phyloP scores from a whole-genome alignment of 2,888 invertebrate genomes.

The Apotomis betuletana region DNA sequence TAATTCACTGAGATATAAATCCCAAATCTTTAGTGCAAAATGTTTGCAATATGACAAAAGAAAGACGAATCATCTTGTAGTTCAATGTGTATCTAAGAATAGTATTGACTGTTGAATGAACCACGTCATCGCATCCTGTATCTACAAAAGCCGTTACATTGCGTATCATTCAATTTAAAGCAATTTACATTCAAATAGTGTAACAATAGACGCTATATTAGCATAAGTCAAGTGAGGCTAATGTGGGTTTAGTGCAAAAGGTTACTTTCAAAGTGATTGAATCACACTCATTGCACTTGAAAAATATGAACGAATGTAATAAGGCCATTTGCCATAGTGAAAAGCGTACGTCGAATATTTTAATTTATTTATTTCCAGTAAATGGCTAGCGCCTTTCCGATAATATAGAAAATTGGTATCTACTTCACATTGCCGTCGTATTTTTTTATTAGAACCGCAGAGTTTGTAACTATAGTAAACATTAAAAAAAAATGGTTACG shows the following conservation, averaged over 20 bases:
- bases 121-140: not conserved
- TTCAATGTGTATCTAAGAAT: too few relatives aligned
- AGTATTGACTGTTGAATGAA: not conserved
- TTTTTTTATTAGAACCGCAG: too few relatives aligned
- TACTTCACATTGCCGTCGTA: too few relatives aligned
- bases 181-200: slow-evolving; percentile 34
- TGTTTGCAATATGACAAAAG: not conserved
- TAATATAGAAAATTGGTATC: too few relatives aligned
- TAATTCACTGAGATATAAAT: not conserved
- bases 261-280: slow-evolving; percentile 19
- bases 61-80: not conserved
- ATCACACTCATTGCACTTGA: slow-evolving; percentile 5
- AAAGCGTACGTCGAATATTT: too few relatives aligned
- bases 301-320: not conserved
- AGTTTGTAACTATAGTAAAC: too few relatives aligned
- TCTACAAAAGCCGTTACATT: not conserved
- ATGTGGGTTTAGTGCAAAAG: slow-evolving; percentile 33
- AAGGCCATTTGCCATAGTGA: too few relatives aligned
- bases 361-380: too few relatives aligned
- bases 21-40: not conserved
- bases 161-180: slow-evolving; percentile 31
- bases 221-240: slow-evolving; percentile 51
- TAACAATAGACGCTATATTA: slow-evolving; percentile 43
- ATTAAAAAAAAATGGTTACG: too few relatives aligned
- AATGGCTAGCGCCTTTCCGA: too few relatives aligned